These are phyloP conservation scores for Oscheius onirici DNA, from an alignment of 2,888 invertebrate genomes.

Conservation along the genomic window DNA sequence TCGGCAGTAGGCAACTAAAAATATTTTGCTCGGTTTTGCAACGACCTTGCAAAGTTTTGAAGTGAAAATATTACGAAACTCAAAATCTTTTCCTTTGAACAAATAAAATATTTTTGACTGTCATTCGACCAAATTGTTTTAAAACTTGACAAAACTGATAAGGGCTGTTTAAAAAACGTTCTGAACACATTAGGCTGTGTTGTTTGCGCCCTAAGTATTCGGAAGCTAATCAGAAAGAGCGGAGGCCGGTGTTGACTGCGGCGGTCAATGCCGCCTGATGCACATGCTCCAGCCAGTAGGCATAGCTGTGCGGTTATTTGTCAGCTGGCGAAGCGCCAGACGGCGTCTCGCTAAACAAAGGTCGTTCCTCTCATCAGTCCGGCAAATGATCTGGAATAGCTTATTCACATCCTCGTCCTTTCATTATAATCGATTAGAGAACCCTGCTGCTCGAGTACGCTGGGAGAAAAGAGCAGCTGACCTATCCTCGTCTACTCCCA, in stretches of 20 bases:
- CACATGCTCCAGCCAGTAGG: not conserved
- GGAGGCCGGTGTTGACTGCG: not conserved
- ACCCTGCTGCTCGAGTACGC: not conserved
- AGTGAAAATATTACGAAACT: no score
- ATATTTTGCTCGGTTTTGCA: no score
- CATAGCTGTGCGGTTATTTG: not conserved
- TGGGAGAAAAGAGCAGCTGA: not conserved
- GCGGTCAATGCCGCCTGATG: constrained; percentile 9
- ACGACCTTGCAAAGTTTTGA: no score
- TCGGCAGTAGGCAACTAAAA: no score
- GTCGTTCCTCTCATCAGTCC: not conserved
- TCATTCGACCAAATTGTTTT: no score
- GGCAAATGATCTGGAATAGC: not conserved
- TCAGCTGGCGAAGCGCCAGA: not conserved
- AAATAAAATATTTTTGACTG: no score
- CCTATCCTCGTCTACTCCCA: not conserved
- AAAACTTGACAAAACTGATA: no score
- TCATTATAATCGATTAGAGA: not conserved
- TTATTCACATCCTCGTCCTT: not conserved
- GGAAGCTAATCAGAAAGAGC: no score
- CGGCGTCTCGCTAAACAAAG: no score
- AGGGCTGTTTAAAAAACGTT: no score
- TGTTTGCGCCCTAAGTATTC: not conserved
- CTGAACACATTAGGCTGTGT: not conserved
- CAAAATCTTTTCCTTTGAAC: no score